phyloP scores from a whole-genome alignment of 2,888 invertebrate species.

The Synergus laeviventris region DNA sequence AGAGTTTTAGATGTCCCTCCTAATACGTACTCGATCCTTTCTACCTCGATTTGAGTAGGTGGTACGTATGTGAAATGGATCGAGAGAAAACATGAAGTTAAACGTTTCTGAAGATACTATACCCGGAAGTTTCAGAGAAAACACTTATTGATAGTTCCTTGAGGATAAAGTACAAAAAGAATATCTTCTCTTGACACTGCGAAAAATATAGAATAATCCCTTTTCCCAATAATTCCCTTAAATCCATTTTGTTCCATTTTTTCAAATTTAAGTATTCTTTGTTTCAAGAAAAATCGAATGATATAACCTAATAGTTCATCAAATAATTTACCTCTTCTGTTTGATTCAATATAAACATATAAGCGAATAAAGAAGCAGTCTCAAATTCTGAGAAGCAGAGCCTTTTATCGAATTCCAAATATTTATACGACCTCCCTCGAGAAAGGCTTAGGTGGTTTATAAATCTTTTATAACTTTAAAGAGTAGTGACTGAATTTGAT shows the following conservation, averaged over 20 bases:
- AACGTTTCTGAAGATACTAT: too few species aligned
- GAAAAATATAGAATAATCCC: background rate
- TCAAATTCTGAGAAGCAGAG: background rate
- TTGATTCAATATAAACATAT: background rate
- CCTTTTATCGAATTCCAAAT: background rate
- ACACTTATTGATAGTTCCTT: background rate
- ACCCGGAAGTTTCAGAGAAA: background rate
- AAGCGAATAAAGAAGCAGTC: background rate
- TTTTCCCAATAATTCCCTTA: background rate
- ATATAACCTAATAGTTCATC: too few species aligned
- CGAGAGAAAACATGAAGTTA: background rate
- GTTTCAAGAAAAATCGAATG: too few species aligned
- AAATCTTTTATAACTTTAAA: background rate
- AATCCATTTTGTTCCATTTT: background rate
- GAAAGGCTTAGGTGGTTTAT: background rate
- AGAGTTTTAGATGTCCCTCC: constrained; percentile 5
- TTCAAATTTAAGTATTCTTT: too few species aligned
- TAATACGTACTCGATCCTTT: constrained; percentile 14
- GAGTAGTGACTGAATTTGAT: background rate
- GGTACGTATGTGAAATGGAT: background rate
- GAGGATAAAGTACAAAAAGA: background rate
- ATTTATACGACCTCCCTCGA: background rate
- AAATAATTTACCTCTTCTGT: background rate
- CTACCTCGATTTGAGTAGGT: background rate
- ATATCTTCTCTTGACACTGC: background rate